A percentile compares a stretch with the other conserved stretches of the same genome.
These are phyloP conservation scores for Hemicordylus capensis DNA, from an alignment of 2,113 vertebrate genomes.

Conservation along the genomic window DNA sequence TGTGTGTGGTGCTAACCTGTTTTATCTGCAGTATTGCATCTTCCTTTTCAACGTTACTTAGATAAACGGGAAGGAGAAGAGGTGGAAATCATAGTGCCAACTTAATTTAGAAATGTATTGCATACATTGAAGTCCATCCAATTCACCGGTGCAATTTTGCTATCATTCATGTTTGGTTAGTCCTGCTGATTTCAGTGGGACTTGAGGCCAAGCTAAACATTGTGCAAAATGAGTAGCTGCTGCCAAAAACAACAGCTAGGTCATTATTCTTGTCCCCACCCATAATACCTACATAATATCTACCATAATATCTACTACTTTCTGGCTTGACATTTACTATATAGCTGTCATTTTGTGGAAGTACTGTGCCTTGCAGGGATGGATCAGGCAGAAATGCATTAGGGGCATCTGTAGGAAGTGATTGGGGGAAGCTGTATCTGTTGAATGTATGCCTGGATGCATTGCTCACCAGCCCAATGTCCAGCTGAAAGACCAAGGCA, in stretches of 20 bases:
- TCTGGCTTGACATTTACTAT: too few relatives aligned
- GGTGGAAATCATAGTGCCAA: background rate
- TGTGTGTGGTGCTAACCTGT: background rate
- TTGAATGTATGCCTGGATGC: too few relatives aligned
- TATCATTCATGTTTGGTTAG: background rate
- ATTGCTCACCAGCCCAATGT: too few relatives aligned
- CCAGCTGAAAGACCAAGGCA: too few relatives aligned
- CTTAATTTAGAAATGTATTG: slow-evolving; percentile 2
- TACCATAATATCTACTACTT: too few relatives aligned
- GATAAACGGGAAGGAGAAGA: background rate
- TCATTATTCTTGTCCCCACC: background rate
- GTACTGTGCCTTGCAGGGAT: too few relatives aligned
- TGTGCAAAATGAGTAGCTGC: background rate
- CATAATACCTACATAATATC: too few relatives aligned
- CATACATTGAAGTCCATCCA: background rate
- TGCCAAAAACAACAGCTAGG: background rate
- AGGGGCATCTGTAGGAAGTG: too few relatives aligned
- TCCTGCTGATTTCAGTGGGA: background rate
- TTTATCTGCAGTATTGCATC: slow-evolving; percentile 7
- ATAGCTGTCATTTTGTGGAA: too few relatives aligned
- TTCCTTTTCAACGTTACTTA: background rate
- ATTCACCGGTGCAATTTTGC: slow-evolving; percentile 1
- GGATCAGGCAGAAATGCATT: too few relatives aligned
- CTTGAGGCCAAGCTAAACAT: background rate
- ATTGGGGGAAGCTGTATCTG: too few relatives aligned